These are phyloP conservation scores for Eubasilissa splendida DNA, from an alignment of 2,888 invertebrate species.

Conservation along the genomic window DNA sequence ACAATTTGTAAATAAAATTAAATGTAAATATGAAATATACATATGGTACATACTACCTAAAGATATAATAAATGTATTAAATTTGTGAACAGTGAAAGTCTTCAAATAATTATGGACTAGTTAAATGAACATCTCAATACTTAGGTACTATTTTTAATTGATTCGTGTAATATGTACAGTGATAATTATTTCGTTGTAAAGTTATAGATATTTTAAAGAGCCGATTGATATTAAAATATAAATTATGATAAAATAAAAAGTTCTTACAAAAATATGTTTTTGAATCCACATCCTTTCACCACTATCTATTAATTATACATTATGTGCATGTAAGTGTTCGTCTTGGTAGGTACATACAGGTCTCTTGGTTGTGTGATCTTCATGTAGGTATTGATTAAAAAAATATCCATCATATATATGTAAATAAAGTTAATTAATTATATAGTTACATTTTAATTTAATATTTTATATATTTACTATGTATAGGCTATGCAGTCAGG, in stretches of 20 bases:
- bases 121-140: conserved; percentile 25
- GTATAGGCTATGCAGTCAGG: no score
- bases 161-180: conserved; percentile 27
- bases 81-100: conserved; percentile 33
- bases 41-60: neutral
- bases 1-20: neutral
- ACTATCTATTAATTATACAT: neutral
- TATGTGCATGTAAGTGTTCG: neutral
- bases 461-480: no score
- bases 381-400: no score
- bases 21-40: conserved; percentile 22
- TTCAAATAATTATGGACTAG: conserved; percentile 16
- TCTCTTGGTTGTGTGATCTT: no score
- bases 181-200: conserved; percentile 37
- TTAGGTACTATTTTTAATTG: conserved; percentile 34
- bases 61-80: neutral
- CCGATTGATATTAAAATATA: conserved; percentile 24
- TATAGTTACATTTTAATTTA: no score
- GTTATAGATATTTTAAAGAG: conserved; percentile 35
- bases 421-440: no score
- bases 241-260: conserved; percentile 36
- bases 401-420: no score
- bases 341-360: no score
- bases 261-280: neutral
- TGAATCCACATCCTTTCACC: neutral